Conservation (phyloP, 2,888 invertebrate genomes). For the Oscheius sp. region DNA sequence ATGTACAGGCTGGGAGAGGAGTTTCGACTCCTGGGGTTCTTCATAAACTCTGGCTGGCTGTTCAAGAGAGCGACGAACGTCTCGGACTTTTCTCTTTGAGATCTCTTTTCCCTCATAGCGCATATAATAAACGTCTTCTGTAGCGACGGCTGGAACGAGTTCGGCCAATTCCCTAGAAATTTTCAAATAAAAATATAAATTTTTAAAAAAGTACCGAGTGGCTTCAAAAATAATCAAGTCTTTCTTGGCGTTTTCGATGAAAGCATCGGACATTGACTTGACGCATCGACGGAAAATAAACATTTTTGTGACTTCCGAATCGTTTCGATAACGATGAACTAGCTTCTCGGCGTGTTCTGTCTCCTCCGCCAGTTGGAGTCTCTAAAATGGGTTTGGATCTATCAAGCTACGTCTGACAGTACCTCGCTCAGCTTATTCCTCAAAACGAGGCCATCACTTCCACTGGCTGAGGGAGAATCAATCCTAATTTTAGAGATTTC, state of each 20-base stretch:
- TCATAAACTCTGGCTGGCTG: neutral
- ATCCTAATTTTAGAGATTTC: neutral
- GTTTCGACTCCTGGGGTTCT: neutral
- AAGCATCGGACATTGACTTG: neutral
- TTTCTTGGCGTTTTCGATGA: neutral
- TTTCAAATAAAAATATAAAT: too few species aligned
- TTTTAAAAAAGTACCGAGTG: neutral
- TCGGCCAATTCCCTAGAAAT: conserved; percentile 10
- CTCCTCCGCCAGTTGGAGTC: neutral
- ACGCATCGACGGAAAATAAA: neutral
- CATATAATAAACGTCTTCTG: conserved; percentile 6
- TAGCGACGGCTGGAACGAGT: neutral
- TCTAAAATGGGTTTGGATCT: neutral
- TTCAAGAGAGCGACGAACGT: neutral
- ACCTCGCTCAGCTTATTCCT: neutral
- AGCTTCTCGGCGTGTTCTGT: neutral
- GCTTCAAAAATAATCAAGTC: neutral
- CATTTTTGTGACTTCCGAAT: neutral
- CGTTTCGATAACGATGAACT: neutral
- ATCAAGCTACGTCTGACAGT: neutral
- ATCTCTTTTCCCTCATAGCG: conserved; percentile 3
- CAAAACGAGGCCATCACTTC: neutral
- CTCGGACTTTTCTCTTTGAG: neutral
- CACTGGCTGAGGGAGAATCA: neutral
- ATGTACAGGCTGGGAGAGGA: too few species aligned